These are phyloP conservation scores for Leptonema lineaticorne DNA, from an alignment of 1,140 invertebrate species.

Conservation along the genomic window DNA sequence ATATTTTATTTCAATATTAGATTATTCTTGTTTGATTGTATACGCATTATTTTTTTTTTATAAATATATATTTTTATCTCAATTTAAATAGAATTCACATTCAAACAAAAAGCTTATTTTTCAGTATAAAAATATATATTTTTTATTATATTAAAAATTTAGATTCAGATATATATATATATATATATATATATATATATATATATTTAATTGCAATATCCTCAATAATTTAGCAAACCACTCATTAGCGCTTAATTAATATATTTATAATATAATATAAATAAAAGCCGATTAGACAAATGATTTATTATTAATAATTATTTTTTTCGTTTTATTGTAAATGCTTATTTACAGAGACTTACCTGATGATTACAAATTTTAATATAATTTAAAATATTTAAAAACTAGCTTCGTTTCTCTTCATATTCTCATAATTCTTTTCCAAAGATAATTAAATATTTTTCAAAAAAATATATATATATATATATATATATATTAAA, in stretches of 20 bases:
- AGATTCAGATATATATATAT: too few relatives aligned
- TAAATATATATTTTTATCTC: not conserved
- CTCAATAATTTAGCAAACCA: too few relatives aligned
- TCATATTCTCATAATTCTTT: not conserved
- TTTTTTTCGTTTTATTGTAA: too few relatives aligned
- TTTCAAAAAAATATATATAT: not conserved
- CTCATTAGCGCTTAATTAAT: not conserved
- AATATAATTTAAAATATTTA: not conserved
- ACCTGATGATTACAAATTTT: constrained; percentile 1
- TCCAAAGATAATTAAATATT: too few relatives aligned
- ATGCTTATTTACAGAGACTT: not conserved
- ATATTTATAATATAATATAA: not conserved
- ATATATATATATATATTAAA: not conserved
- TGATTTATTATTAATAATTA: not conserved
- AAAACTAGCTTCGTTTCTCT: not conserved
- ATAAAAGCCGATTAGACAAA: not conserved
- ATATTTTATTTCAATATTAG: too few relatives aligned
- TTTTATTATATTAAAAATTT: too few relatives aligned
- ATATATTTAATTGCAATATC: too few relatives aligned
- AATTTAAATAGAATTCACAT: not conserved
- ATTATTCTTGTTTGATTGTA: too few relatives aligned
- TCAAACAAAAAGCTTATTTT: too few relatives aligned
- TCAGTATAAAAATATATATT: too few relatives aligned
- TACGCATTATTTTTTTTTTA: not conserved
- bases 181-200: too few relatives aligned